Evolutionary conservation across 2,888 invertebrate genomes (phyloP).

Genomic region (Parasteatoda lunata): DNA sequence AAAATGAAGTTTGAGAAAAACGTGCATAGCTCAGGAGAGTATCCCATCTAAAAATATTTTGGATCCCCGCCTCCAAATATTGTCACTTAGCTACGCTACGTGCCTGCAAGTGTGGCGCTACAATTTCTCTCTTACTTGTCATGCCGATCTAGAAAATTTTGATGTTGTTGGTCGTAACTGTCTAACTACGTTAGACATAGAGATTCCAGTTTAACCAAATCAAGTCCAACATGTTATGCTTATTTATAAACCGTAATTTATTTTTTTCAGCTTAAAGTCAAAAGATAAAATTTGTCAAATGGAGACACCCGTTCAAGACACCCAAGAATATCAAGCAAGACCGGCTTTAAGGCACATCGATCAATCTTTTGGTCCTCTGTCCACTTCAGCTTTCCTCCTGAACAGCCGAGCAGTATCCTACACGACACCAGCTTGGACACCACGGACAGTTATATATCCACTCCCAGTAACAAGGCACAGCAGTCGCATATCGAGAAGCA

Average conservation of each 20-base stretch:
- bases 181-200: too few relatives aligned
- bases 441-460: conserved; percentile 60
- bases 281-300: conserved; percentile 49
- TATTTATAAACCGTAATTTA: not conserved
- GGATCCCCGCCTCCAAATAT: too few relatives aligned
- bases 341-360: conserved; percentile 47
- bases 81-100: too few relatives aligned
- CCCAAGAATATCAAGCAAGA: conserved; percentile 28
- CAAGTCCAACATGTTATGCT: too few relatives aligned
- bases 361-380: conserved; percentile 36
- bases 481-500: conserved; percentile 39
- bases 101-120: too few relatives aligned
- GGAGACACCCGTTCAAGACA: conserved; percentile 17
- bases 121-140: too few relatives aligned
- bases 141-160: too few relatives aligned
- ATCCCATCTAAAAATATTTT: too few relatives aligned
- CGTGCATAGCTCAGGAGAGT: too few relatives aligned
- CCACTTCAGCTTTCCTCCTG: conserved; percentile 45
- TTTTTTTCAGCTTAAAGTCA: conserved; percentile 40
- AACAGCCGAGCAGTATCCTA: conserved; percentile 30
- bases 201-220: too few relatives aligned
- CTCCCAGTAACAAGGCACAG: conserved; percentile 59
- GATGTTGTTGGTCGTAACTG: too few relatives aligned
- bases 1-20: too few relatives aligned
- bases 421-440: conserved; percentile 62